A percentile compares a stretch with the other conserved stretches of the same genome.
Evolutionary conservation across 2,797 vertebrate species (phyloP).

Genomic region (Brachyalestes nurse): DNA sequence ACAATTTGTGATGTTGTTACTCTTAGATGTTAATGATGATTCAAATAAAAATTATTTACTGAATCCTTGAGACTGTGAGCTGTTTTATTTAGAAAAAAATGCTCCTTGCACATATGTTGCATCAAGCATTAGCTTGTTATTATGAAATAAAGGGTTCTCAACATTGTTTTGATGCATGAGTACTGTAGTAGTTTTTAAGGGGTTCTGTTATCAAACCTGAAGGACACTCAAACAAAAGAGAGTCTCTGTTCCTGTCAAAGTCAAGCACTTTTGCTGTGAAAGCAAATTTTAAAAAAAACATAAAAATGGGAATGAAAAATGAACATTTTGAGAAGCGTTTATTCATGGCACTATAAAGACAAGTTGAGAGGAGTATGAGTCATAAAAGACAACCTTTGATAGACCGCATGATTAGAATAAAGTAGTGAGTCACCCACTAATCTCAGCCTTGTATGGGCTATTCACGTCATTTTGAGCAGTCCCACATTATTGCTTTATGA

Average conservation of each 20-base stretch:
- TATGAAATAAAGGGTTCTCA: slow-evolving; percentile 4
- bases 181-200: slow-evolving; percentile 1
- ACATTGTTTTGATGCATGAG: slow-evolving; percentile 16
- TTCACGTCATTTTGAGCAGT: background rate
- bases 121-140: slow-evolving; percentile 4
- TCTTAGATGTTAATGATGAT: slow-evolving; percentile 84
- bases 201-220: slow-evolving; percentile 10
- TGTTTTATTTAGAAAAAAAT: slow-evolving; percentile 67
- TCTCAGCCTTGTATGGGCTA: slow-evolving; percentile 1
- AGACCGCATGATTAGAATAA: slow-evolving; percentile 7
- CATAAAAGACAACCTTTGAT: slow-evolving; percentile 41
- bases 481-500: slow-evolving; percentile 12
- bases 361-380: slow-evolving; percentile 37
- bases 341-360: slow-evolving; percentile 34
- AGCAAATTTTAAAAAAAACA: background rate
- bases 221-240: background rate
- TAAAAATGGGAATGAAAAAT: background rate
- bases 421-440: slow-evolving; percentile 44
- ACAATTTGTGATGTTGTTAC: slow-evolving; percentile 71
- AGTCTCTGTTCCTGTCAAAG: background rate
- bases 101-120: slow-evolving; percentile 17
- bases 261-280: background rate
- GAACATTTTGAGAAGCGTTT: slow-evolving; percentile 18
- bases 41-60: slow-evolving; percentile 88
- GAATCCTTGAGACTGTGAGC: slow-evolving; percentile 85